A percentile compares a stretch with the other conserved stretches of the same genome.
Conservation (phyloP, 2,888 invertebrate genomes). For the Drosophila pseudotakahashii region DNA sequence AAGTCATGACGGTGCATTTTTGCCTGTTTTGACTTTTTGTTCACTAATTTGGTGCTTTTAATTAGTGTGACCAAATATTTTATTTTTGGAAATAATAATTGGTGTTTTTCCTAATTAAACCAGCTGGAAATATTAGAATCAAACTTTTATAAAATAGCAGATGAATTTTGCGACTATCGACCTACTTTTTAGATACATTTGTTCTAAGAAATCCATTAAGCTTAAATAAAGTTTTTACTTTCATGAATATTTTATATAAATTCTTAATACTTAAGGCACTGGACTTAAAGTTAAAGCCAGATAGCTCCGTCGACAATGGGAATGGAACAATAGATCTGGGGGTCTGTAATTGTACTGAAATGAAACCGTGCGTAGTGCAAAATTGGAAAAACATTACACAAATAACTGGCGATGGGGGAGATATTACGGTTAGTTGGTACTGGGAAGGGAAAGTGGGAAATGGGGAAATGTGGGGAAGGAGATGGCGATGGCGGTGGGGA, state of each 20-base stretch:
- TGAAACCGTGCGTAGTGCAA: slow-evolving; percentile 18
- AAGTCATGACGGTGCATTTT: slow-evolving; percentile 26
- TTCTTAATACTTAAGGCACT: too few relatives aligned
- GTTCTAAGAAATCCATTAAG: not conserved
- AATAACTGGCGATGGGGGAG: slow-evolving; percentile 11
- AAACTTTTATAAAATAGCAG: not conserved
- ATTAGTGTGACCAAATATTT: slow-evolving; percentile 2
- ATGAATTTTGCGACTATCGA: not conserved
- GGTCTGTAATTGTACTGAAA: slow-evolving; percentile 29
- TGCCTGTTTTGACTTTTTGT: not conserved
- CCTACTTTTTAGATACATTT: not conserved
- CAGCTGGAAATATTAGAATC: not conserved
- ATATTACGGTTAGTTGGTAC: not conserved
- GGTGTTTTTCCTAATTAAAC: not conserved
- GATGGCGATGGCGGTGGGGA: not conserved
- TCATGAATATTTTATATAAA: too few relatives aligned
- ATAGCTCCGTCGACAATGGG: not conserved
- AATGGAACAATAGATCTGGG: not conserved
- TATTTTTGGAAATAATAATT: slow-evolving; percentile 1
- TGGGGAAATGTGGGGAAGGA: slow-evolving; percentile 1
- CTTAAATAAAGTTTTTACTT: too few relatives aligned
- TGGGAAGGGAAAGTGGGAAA: slow-evolving; percentile 17
- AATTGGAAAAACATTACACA: slow-evolving; percentile 13
- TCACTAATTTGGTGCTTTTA: not conserved
- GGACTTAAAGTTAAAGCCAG: not conserved